phyloP scores from a whole-genome alignment of 1,140 invertebrate genomes.

The Brachionus asplanchnoidis region DNA sequence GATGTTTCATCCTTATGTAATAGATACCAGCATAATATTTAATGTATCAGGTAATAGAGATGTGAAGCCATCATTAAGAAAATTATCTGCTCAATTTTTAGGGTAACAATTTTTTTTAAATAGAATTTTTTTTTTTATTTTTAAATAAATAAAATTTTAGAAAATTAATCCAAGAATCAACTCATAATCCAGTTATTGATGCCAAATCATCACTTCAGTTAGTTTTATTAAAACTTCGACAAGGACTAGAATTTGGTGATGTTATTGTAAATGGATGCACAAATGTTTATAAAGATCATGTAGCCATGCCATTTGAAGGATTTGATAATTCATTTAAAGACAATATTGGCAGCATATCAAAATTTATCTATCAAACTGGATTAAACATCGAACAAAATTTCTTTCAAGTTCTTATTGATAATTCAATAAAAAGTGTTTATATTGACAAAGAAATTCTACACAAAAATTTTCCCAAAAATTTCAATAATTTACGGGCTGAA shows the following conservation, averaged over 20 bases:
- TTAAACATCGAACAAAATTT: slow-evolving; percentile 33
- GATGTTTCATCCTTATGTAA: slow-evolving; percentile 42
- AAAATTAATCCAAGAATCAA: slow-evolving; percentile 40
- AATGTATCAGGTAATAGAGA: slow-evolving; percentile 35
- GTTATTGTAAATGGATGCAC: slow-evolving; percentile 38
- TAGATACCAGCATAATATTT: slow-evolving; percentile 36
- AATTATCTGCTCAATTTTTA: slow-evolving; percentile 31
- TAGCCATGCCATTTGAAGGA: neutral
- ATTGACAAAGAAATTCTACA: neutral
- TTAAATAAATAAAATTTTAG: neutral
- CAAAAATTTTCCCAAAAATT: neutral
- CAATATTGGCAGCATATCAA: neutral
- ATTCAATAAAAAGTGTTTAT: neutral
- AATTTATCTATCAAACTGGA: slow-evolving; percentile 37
- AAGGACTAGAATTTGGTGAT: slow-evolving; percentile 40
- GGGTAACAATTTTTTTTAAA: slow-evolving; percentile 29
- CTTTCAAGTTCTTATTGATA: slow-evolving; percentile 14
- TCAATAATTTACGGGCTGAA: neutral
- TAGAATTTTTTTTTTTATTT: too few relatives aligned
- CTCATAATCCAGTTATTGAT: slow-evolving; percentile 29
- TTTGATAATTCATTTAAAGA: neutral
- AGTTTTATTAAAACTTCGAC: neutral
- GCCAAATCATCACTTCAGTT: slow-evolving; percentile 21
- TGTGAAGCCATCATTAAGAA: slow-evolving; percentile 13
- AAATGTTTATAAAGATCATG: neutral